A percentile compares a stretch with the other conserved stretches of the same genome.
phyloP scores from a whole-genome alignment of 2,888 invertebrate genomes.

The Drosophila borborema region DNA sequence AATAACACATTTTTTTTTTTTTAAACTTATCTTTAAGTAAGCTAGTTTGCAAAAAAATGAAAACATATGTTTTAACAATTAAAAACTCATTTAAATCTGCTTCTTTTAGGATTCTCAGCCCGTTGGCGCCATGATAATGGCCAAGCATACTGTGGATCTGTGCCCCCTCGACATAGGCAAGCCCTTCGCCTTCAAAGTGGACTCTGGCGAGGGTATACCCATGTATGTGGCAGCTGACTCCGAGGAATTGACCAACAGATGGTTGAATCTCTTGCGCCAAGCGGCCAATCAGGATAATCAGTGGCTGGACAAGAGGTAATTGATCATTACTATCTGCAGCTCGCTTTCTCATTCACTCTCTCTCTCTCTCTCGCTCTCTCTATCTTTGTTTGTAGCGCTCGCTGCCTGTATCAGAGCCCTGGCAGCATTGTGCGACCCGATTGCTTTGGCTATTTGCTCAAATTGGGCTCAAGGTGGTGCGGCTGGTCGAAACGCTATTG shows the following conservation, averaged over 20 bases:
- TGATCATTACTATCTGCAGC: slow-evolving; percentile 15
- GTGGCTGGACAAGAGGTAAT: slow-evolving; percentile 88
- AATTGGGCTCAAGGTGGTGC: slow-evolving; percentile 93
- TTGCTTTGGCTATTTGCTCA: slow-evolving; percentile 96
- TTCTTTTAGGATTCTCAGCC: slow-evolving; percentile 91
- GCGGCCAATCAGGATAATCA: slow-evolving; percentile 90
- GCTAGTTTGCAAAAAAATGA: background rate
- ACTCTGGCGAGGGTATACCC: slow-evolving; percentile 89
- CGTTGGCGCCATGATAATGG: slow-evolving; percentile 94
- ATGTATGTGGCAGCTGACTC: slow-evolving; percentile 93
- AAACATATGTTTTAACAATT: background rate
- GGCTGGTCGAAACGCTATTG: slow-evolving; percentile 97
- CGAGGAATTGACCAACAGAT: slow-evolving; percentile 90
- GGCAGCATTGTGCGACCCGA: slow-evolving; percentile 93
- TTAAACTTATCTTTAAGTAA: background rate
- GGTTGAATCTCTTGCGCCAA: slow-evolving; percentile 92
- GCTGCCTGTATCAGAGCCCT: slow-evolving; percentile 93
- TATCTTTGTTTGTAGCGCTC: slow-evolving; percentile 86
- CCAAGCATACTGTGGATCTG: slow-evolving; percentile 91
- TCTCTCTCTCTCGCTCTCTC: slow-evolving; percentile 14
- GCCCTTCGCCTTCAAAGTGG: slow-evolving; percentile 90
- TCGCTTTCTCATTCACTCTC: slow-evolving; percentile 8
- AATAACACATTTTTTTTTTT: no score
- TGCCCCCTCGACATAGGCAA: slow-evolving; percentile 86
- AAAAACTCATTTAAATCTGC: background rate